Conservation (phyloP, 2,888 invertebrate species). For the Sphaerophoria taeniata region DNA sequence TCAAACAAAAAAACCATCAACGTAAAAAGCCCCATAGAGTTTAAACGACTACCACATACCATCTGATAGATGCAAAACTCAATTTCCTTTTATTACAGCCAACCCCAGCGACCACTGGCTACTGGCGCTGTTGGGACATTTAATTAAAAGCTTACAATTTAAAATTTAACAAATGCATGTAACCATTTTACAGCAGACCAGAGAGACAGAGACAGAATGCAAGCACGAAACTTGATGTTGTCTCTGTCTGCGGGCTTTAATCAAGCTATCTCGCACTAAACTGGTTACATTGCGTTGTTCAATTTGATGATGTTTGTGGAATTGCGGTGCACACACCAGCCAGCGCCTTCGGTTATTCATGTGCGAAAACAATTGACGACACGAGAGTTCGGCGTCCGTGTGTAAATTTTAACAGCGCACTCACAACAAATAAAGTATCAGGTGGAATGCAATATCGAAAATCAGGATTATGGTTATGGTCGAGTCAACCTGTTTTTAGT, state of each 20-base stretch:
- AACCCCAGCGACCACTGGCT: conserved; percentile 22
- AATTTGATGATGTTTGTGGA: conserved; percentile 34
- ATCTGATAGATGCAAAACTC: conserved; percentile 26
- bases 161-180: conserved; percentile 62
- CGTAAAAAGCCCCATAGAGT: conserved; percentile 4
- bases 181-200: conserved; percentile 26
- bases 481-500: conserved; percentile 57
- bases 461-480: conserved; percentile 51
- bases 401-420: too few relatives aligned
- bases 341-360: conserved; percentile 38
- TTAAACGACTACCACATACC: not conserved
- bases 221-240: not conserved
- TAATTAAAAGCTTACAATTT: conserved; percentile 69
- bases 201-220: not conserved
- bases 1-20: not conserved
- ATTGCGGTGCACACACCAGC: conserved; percentile 39
- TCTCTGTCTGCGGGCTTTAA: conserved; percentile 52
- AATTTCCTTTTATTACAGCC: conserved; percentile 36
- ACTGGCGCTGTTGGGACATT: conserved; percentile 46
- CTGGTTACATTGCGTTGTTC: conserved; percentile 30
- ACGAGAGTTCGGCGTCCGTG: not conserved
- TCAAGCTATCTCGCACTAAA: conserved; percentile 32
- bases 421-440: conserved; percentile 12
- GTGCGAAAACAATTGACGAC: conserved; percentile 40
- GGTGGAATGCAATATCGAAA: conserved; percentile 59